phyloP scores from a whole-genome alignment of 2,888 invertebrate species.

The Lasioglossum morio region DNA sequence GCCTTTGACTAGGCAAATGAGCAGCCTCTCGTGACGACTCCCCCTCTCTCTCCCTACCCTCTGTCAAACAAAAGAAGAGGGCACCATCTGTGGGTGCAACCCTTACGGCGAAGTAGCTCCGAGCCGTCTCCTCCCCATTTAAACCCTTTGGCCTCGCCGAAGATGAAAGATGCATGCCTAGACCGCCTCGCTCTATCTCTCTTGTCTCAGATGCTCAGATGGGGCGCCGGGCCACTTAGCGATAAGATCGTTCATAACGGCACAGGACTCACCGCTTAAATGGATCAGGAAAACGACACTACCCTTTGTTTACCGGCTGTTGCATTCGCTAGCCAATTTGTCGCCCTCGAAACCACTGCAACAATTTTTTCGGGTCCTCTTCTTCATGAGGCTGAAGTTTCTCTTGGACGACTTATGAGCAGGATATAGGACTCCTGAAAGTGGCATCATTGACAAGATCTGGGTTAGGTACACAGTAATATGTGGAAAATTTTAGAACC shows the following conservation, averaged over 20 bases:
- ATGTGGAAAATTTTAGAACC: no score
- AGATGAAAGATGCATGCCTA: conserved; percentile 69
- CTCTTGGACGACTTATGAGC: no score
- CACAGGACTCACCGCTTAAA: conserved; percentile 48
- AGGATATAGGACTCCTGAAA: not conserved
- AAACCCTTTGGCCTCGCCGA: conserved; percentile 51
- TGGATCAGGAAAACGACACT: conserved; percentile 46
- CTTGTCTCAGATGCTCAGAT: conserved; percentile 41
- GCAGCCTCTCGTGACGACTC: conserved; percentile 57
- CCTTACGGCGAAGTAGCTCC: conserved; percentile 49
- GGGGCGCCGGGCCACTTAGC: conserved; percentile 50
- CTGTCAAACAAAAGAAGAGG: conserved; percentile 66
- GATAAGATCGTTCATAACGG: conserved; percentile 60
- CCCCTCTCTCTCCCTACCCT: not conserved
- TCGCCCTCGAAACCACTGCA: not conserved
- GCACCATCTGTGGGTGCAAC: conserved; percentile 60
- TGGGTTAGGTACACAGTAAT: no score
- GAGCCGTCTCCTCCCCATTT: conserved; percentile 41
- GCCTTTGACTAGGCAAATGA: conserved; percentile 74
- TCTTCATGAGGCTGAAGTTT: not conserved
- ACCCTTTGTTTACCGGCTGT: conserved; percentile 23
- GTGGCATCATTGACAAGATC: not conserved
- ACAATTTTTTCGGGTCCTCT: not conserved
- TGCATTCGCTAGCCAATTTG: not conserved
- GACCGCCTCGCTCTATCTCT: conserved; percentile 43